Base-by-base conservation (phyloP, 2,113 vertebrate species). In the Perca flavescens region DNA sequence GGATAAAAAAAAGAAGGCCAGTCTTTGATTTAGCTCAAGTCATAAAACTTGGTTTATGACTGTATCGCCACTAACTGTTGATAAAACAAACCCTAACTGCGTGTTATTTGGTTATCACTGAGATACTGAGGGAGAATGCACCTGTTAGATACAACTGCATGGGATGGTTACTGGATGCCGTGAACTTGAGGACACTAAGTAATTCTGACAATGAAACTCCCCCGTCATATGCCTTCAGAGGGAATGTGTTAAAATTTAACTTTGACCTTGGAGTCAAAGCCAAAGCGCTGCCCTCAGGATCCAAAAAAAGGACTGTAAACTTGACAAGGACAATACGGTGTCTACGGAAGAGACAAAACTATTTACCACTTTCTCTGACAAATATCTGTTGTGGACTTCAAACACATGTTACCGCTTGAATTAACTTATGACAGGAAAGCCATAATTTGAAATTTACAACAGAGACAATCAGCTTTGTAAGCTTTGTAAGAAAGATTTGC, bases 71-170 rank as follows among this genome's bases (percentile, higher is more conserved):
- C 64, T 53, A 84, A 83, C 67, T 76, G 82, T 84, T 76, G 75
- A 76, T 88, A 79, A 86, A 89, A 89, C 70, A 80, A 85, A 82
- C 79, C 60, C 79, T 90, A 88, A 88, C 63, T 57, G 40, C 1
- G 2, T 80, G 77, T 85, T 87, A 85, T 46, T 86, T 68, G 76
- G 58, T 88, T 87, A 83, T 83, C 57, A 58, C 34, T 34, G 56
- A 57, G 52, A 63, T 64, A 69, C 36, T 61, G 16, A 4, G 22
- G 21, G 16, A 6, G 22, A 25, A 62, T 62, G 49, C 68, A 79
- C 58, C 81, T 82, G 73, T 88, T 75, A 67, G 58, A 80, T 36
- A 78, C 16, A 75, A 80, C 84, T 70, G 62, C 74, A 75, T 46
- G 63, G 68, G 65, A 74, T 63, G 47, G 58, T 72, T 67, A 71